Base-by-base conservation (phyloP, 2,888 invertebrate species). In the Prosapia bicincta region DNA sequence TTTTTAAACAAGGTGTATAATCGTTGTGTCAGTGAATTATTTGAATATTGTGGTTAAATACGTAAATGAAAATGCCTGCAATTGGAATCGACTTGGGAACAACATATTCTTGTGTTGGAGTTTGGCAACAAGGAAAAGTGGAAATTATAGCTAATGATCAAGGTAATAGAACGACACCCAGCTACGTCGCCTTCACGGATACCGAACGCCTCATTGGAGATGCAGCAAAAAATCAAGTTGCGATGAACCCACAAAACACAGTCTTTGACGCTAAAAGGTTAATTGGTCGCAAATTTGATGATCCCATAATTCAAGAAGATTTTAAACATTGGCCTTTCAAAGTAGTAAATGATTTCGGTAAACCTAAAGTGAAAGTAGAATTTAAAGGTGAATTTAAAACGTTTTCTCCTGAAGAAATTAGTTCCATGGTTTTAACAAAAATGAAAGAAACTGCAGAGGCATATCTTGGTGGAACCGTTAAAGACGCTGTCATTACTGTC, bases 81-180 rank as follows among this genome's bases (percentile, higher is more conserved):
- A 89, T 94, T 80, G 94, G 94, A 80, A 95, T 95, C 84, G 95
- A 96, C n/a, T n/a, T n/a, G n/a, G n/a, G n/a, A n/a, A n/a, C n/a
- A n/a, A n/a, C n/a, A n/a, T n/a, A n/a, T n/a, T n/a, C n/a, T n/a
- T n/a, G n/a, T n/a, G n/a, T n/a, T n/a, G n/a, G n/a, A n/a, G n/a
- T n/a, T n/a, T n/a, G n/a, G n/a, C n/a, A n/a, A n/a, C n/a, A n/a
- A n/a, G n/a, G n/a, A n/a, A n/a, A n/a, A n/a, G n/a, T n/a, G n/a
- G n/a, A n/a, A n/a, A n/a, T n/a, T n/a, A n/a, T n/a, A n/a, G n/a
- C n/a, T n/a, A n/a, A n/a, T n/a, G n/a, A n/a, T n/a, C n/a, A n/a
- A n/a, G n/a, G n/a, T n/a, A n/a, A n/a, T n/a, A n/a, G n/a, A n/a
- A n/a, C n/a, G n/a, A n/a, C n/a, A n/a, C n/a, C n/a, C n/a, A n/a